phyloP scores from a whole-genome alignment of 2,113 vertebrate species.

The Megaleporinus macrocephalus region DNA sequence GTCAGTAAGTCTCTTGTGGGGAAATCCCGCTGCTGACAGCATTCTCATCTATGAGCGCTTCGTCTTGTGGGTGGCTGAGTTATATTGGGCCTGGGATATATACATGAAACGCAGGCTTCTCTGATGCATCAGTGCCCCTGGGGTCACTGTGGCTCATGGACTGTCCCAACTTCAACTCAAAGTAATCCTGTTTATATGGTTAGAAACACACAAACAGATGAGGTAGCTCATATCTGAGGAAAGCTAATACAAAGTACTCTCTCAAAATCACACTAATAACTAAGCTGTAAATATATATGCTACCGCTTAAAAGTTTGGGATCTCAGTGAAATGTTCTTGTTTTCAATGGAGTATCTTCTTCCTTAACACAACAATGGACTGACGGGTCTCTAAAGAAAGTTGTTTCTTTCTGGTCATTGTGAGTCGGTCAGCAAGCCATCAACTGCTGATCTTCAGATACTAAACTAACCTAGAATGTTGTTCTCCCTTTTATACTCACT shows the following conservation, averaged over 20 bases:
- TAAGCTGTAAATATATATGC: too few species aligned
- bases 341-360: too few species aligned
- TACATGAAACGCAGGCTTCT: conserved; percentile 5
- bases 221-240: background rate
- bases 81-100: conserved; percentile 25
- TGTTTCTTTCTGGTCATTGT: too few species aligned
- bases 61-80: background rate
- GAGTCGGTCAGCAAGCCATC: too few species aligned
- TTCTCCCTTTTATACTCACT: too few species aligned
- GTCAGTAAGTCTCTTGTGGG: background rate
- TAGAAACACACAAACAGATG: background rate
- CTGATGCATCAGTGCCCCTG: conserved; percentile 10
- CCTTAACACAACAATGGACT: too few species aligned
- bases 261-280: too few species aligned
- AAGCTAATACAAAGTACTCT: background rate
- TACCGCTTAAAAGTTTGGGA: too few species aligned
- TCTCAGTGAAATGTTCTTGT: too few species aligned
- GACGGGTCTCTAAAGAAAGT: too few species aligned
- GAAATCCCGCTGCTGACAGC: conserved; percentile 29
- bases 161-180: conserved; percentile 21
- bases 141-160: conserved; percentile 1
- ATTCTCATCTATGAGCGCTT: background rate
- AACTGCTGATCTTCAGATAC: too few species aligned
- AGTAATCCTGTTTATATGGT: conserved; percentile 16
- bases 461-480: too few species aligned